Conservation (phyloP, 1,140 invertebrate species). For the Orius laevigatus region DNA sequence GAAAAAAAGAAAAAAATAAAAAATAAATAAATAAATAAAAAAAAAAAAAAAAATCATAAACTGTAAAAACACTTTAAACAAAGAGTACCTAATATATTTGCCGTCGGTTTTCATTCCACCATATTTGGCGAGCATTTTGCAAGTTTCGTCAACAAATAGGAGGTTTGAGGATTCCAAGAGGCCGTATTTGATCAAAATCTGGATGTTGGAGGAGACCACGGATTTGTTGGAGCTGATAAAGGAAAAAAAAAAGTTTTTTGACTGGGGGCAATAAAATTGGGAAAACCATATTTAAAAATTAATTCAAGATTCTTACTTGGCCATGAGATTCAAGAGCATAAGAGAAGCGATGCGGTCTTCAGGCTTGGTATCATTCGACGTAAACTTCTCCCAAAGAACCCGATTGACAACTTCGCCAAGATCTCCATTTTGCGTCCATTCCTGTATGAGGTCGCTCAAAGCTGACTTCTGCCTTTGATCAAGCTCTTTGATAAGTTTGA, state of each 20-base stretch:
- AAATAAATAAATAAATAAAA: too few relatives aligned
- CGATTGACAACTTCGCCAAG: constrained; percentile 33
- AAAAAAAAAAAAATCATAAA: too few relatives aligned
- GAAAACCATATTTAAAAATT: constrained; percentile 16
- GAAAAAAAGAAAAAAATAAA: neutral
- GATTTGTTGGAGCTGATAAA: constrained; percentile 32
- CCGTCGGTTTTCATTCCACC: constrained; percentile 22
- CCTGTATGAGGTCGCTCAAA: constrained; percentile 46
- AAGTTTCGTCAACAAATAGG: constrained; percentile 38
- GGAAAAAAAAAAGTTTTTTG: neutral
- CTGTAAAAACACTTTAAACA: too few relatives aligned
- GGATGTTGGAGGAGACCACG: constrained; percentile 33
- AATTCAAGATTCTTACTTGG: constrained; percentile 29
- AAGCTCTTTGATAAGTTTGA: constrained; percentile 37
- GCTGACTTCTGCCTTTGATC: constrained; percentile 47
- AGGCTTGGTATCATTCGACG: constrained; percentile 53
- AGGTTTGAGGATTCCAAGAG: constrained; percentile 31
- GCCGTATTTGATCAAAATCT: constrained; percentile 13
- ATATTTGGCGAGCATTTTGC: constrained; percentile 37
- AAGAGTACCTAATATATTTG: constrained; percentile 11
- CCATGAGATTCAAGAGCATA: constrained; percentile 55
- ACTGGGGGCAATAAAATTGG: neutral
- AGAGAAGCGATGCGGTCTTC: constrained; percentile 52
- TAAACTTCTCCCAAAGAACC: constrained; percentile 68
- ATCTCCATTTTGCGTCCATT: constrained; percentile 46